These are phyloP conservation scores for Hyperopisus bebe DNA, from an alignment of 2,113 vertebrate species.

Conservation along the genomic window DNA sequence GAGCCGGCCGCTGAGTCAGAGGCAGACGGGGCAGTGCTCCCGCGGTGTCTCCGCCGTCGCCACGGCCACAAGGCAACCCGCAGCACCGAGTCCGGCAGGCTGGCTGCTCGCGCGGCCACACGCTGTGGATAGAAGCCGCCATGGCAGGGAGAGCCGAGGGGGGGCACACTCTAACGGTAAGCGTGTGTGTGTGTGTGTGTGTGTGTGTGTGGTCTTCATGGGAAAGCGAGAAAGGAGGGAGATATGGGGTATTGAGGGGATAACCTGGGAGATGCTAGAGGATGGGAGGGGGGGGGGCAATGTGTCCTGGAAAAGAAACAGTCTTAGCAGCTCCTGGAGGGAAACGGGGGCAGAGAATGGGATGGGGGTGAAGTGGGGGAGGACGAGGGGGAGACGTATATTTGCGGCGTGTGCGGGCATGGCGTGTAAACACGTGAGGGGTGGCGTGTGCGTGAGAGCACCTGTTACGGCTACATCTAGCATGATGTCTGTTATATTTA, in stretches of 20 bases:
- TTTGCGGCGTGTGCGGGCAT: not conserved
- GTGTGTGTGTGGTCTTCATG: not conserved
- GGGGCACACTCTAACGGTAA: constrained; percentile 59
- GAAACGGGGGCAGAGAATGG: not conserved
- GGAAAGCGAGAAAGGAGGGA: not conserved
- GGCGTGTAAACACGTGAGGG: not conserved
- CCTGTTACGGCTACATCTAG: not conserved
- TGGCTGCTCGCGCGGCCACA: not conserved
- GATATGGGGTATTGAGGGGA: not conserved
- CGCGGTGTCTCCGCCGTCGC: constrained; percentile 38
- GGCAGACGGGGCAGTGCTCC: constrained; percentile 46
- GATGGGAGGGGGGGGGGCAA: not conserved
- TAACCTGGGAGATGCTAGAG: not conserved
- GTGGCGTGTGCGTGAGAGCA: not conserved
- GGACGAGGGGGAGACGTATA: not conserved
- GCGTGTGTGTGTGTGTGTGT: not conserved
- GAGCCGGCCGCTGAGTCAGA: constrained; percentile 47
- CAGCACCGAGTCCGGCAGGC: not conserved
- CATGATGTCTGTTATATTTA: not conserved
- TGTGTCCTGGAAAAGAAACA: not conserved
- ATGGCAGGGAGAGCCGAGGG: constrained; percentile 58
- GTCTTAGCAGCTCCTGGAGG: not conserved
- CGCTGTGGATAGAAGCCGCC: constrained; percentile 13
- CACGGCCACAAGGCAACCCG: not conserved
- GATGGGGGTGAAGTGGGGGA: not conserved